Evolutionary conservation across 2,888 invertebrate species (phyloP).

Genomic region (Eristalinus aeneus): DNA sequence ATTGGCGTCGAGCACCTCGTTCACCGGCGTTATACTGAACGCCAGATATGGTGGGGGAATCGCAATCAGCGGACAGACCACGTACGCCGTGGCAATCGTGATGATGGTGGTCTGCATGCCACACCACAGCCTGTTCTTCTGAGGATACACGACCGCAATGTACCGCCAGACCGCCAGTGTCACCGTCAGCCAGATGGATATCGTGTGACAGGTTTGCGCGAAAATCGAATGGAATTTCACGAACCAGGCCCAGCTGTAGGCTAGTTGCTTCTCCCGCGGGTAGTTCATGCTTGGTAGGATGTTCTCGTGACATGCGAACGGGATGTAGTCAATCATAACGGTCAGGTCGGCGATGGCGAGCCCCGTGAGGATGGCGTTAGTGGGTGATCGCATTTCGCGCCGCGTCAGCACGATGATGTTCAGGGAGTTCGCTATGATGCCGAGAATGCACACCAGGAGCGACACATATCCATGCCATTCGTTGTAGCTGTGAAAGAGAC

Average conservation of each 20-base stretch:
- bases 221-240: slow-evolving; percentile 95
- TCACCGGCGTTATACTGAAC: slow-evolving; percentile 85
- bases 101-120: slow-evolving; percentile 88
- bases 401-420: slow-evolving; percentile 95
- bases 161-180: slow-evolving; percentile 96
- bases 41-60: slow-evolving; percentile 88
- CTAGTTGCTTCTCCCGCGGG: slow-evolving; percentile 82
- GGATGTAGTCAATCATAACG: slow-evolving; percentile 97
- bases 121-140: slow-evolving; percentile 91
- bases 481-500: slow-evolving; percentile 83
- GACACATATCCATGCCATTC: slow-evolving; percentile 92
- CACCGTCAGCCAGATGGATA: slow-evolving; percentile 96
- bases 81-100: slow-evolving; percentile 89
- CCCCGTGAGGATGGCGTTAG: slow-evolving; percentile 94
- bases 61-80: slow-evolving; percentile 89
- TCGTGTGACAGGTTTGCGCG: slow-evolving; percentile 93
- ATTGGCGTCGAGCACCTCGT: slow-evolving; percentile 80
- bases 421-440: slow-evolving; percentile 94
- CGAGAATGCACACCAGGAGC: slow-evolving; percentile 92
- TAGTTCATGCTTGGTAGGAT: slow-evolving; percentile 82
- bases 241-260: slow-evolving; percentile 90
- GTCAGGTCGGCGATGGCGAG: slow-evolving; percentile 95
- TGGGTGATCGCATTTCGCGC: slow-evolving; percentile 94
- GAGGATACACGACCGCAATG: slow-evolving; percentile 91
- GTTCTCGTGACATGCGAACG: slow-evolving; percentile 91